Evolutionary conservation across 2,113 vertebrate genomes (phyloP).

Genomic region (Pterocles gutturalis): DNA sequence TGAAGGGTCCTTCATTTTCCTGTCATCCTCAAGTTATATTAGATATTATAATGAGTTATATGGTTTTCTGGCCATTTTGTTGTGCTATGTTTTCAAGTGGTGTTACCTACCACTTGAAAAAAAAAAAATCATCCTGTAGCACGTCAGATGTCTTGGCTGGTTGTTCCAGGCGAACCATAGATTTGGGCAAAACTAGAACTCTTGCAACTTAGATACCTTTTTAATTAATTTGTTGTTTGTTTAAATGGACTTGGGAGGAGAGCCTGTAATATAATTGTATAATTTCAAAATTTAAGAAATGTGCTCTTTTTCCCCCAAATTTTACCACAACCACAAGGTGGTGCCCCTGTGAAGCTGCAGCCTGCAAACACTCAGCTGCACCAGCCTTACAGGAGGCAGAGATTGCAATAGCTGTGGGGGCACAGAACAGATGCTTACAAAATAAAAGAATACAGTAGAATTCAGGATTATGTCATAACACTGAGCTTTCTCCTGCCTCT

Average conservation of each 20-base stretch:
- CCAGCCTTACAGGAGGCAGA: background rate
- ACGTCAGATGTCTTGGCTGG: background rate
- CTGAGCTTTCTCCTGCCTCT: background rate
- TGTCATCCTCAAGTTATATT: background rate
- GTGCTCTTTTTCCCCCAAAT: background rate
- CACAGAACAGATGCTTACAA: background rate
- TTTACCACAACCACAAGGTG: constrained; percentile 60
- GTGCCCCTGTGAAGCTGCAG: constrained; percentile 33
- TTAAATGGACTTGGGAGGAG: background rate
- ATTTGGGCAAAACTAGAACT: background rate
- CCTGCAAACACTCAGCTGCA: background rate
- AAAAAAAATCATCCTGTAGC: background rate
- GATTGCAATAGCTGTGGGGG: background rate
- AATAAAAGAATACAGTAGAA: background rate
- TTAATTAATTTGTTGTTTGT: background rate
- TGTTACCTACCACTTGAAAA: background rate
- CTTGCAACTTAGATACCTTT: background rate
- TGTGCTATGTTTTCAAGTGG: background rate
- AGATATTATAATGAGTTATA: background rate
- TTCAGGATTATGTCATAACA: background rate
- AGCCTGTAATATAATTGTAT: background rate
- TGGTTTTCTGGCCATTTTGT: background rate
- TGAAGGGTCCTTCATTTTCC: background rate
- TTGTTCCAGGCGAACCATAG: background rate
- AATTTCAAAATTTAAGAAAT: background rate